A percentile compares a stretch with the other conserved stretches of the same genome.
Evolutionary conservation across 2,888 invertebrate genomes (phyloP).

Genomic region (Drymonia ruficornis): DNA sequence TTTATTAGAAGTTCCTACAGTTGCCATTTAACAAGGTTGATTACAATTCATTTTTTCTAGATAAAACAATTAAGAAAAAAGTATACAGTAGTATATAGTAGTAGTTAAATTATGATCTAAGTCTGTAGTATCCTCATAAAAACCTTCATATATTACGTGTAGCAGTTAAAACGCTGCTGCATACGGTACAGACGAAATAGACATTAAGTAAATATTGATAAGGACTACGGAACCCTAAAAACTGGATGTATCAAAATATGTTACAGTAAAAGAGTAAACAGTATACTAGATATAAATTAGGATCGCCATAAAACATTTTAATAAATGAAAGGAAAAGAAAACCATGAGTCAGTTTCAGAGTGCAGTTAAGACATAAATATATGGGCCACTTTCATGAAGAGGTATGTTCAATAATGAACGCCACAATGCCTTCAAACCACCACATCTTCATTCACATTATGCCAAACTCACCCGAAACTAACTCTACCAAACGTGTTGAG

Average conservation of each 20-base stretch:
- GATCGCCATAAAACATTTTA: slow-evolving; percentile 18
- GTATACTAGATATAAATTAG: slow-evolving; percentile 20
- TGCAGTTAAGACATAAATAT: slow-evolving; percentile 78
- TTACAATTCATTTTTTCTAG: too few species aligned
- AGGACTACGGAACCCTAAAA: neutral
- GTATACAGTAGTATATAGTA: too few species aligned
- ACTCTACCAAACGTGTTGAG: slow-evolving; percentile 89
- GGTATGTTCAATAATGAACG: slow-evolving; percentile 72
- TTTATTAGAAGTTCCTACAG: too few species aligned
- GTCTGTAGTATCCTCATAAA: too few species aligned
- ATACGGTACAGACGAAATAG: too few species aligned
- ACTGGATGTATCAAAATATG: slow-evolving; percentile 12
- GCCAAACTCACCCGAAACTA: slow-evolving; percentile 89
- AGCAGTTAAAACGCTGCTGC: too few species aligned
- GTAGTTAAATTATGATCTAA: too few species aligned
- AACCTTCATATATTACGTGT: too few species aligned
- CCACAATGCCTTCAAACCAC: slow-evolving; percentile 82
- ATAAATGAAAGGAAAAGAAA: slow-evolving; percentile 44
- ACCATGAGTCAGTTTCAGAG: slow-evolving; percentile 79
- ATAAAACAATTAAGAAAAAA: too few species aligned
- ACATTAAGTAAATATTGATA: too few species aligned
- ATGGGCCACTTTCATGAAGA: slow-evolving; percentile 70
- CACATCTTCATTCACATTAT: slow-evolving; percentile 80
- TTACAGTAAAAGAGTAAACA: slow-evolving; percentile 21
- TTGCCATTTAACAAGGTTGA: too few species aligned